Evolutionary conservation across 2,113 vertebrate genomes (phyloP).

Genomic region (Triplophysa tibetana): DNA sequence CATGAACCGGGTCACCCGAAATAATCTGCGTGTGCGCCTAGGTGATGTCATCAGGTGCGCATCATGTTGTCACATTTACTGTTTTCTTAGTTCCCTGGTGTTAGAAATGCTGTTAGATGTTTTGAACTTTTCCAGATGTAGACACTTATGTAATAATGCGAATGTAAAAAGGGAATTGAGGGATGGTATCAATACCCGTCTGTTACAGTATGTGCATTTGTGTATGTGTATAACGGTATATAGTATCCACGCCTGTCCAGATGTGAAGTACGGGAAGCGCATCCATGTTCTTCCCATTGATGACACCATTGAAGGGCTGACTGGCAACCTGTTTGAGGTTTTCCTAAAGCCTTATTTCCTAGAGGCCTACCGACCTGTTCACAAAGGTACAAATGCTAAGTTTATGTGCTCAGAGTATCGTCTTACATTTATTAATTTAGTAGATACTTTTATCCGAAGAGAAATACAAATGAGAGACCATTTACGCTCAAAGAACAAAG

Average conservation of each 20-base stretch:
- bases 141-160: background rate
- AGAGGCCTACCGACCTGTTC: conserved; percentile 65
- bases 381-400: conserved; percentile 59
- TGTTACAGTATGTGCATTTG: background rate
- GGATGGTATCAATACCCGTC: background rate
- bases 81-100: background rate
- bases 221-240: background rate
- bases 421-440: no score
- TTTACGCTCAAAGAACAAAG: no score
- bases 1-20: conserved; percentile 67
- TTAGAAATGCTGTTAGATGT: background rate
- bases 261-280: conserved; percentile 64
- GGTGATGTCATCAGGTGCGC: conserved; percentile 66
- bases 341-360: conserved; percentile 66
- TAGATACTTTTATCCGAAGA: no score
- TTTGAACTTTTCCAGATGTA: background rate
- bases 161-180: background rate
- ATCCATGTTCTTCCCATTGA: conserved; percentile 65
- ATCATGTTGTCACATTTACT: background rate
- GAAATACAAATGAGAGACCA: no score
- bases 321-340: conserved; percentile 64
- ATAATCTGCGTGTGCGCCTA: conserved; percentile 67
- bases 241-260: conserved; percentile 63
- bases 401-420: background rate
- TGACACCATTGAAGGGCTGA: conserved; percentile 62